These are phyloP conservation scores for Chrysemys picta DNA, from an alignment of 2,113 vertebrate species.

Conservation along the genomic window DNA sequence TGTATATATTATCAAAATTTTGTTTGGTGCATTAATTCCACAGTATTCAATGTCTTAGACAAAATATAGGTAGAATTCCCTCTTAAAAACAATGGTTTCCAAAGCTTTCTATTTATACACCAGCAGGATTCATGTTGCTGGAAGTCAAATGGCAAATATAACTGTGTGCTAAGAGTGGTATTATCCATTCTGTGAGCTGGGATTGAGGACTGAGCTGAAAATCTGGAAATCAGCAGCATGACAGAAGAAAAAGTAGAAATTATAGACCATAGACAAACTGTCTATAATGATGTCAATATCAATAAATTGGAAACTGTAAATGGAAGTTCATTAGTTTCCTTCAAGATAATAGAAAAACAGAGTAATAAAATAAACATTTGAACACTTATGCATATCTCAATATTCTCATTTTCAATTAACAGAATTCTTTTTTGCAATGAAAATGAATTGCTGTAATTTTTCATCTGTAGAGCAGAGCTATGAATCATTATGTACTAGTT, in stretches of 20 bases:
- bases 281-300: background rate
- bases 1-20: background rate
- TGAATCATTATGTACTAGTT: background rate
- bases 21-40: background rate
- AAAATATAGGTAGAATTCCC: fast-evolving
- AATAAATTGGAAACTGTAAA: background rate
- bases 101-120: background rate
- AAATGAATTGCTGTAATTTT: background rate
- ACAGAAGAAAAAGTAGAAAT: background rate
- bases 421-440: background rate
- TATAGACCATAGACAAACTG: background rate
- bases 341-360: background rate
- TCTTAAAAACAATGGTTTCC: background rate
- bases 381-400: background rate
- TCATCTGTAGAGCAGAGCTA: background rate
- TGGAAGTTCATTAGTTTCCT: background rate
- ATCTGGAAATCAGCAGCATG: fast-evolving
- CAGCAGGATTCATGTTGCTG: fast-evolving
- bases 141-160: background rate
- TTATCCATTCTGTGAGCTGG: background rate
- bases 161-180: background rate
- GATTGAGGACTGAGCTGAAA: background rate
- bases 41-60: background rate
- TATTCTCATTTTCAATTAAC: background rate
- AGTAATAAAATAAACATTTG: background rate